phyloP scores from a whole-genome alignment of 2,888 invertebrate species.

The Orchesellides sinensis region DNA sequence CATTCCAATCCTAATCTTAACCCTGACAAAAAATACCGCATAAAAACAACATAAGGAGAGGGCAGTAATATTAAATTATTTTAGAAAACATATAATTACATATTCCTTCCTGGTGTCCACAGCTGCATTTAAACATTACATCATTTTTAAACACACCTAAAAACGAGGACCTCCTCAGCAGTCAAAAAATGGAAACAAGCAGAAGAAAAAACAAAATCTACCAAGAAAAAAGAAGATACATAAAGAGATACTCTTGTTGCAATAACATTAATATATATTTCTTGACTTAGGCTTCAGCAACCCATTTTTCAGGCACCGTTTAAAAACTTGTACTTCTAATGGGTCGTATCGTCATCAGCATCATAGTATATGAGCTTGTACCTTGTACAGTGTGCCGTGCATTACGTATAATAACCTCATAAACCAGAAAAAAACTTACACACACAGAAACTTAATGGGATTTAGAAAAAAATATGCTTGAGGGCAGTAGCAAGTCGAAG shows the following conservation, averaged over 20 bases:
- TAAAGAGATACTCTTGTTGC: neutral
- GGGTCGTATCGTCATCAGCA: conserved; percentile 11
- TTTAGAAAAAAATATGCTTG: conserved; percentile 2
- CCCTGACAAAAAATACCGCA: no score
- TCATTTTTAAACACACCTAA: conserved; percentile 49
- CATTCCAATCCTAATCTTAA: no score
- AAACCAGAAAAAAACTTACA: neutral
- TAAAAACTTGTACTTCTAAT: conserved; percentile 29
- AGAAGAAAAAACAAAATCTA: neutral
- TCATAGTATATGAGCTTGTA: neutral
- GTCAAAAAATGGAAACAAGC: neutral
- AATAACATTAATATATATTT: conserved; percentile 52
- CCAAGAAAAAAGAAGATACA: no score
- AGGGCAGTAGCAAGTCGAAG: conserved; percentile 10
- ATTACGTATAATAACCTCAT: neutral
- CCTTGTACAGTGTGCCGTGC: neutral
- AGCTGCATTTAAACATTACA: conserved; percentile 51
- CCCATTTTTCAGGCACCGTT: conserved; percentile 52
- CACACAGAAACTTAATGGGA: neutral
- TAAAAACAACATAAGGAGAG: no score
- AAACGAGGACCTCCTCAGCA: conserved; percentile 28
- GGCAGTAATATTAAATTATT: no score
- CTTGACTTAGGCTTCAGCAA: conserved; percentile 31
- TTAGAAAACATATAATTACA: conserved; percentile 45
- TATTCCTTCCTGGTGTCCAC: conserved; percentile 49